Base-by-base conservation (phyloP, 30 jellyfish, hydroid and myxozoan genomes). In the Rhopilema esculentum region DNA sequence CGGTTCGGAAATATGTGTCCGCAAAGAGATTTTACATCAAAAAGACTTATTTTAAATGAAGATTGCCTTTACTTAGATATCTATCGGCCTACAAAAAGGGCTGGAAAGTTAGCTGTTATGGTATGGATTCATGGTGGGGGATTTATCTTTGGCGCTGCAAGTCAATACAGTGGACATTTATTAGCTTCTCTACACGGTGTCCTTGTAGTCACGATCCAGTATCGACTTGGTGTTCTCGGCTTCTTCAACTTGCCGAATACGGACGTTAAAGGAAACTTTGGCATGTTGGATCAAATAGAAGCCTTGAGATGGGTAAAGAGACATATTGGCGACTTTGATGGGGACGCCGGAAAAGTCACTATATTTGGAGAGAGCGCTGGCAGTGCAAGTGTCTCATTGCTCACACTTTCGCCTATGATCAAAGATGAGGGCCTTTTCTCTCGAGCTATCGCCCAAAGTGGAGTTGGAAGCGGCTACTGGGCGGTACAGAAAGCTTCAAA, bases 51-150 rank as follows among this genome's bases (percentile, higher is more conserved):
- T 63, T n/a, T n/a, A 17, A n/a, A 63, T 6, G 73, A 63, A 17
- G 61, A 26, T 20, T 26, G 65, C 23, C 57, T 40, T 40, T 40
- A 40, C 16, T 49, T 80, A 23, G 67, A 66, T 69, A 49, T 80
- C 19, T 65, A 68, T 72, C 24, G 70, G 24, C 90, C 90, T 21
- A 50, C 61, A 20, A 65, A 66, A 25, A 8, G 32, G 4, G 27
- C 82, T 23, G 70, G 73, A 33, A 68, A 68, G 16, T 49, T 32
- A n/a, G 22, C 67, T 20, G 81, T 76, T 28, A 76, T 76, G 94
- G 88, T 85, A 15, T 85, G 88, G 89, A 75, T 85, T 69, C 94
- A 85, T 49, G 94, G 94, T 17, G 94, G 94, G 19, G 84, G 70
- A 24, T 85, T 8, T 33, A 27, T 25, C 6, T 0, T 21, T 0